Percentiles rank a stretch among this genome's conserved stretches.
These are phyloP conservation scores for Listrodromus nycthemerus DNA, from an alignment of 2,888 invertebrate species.

Conservation along the genomic window DNA sequence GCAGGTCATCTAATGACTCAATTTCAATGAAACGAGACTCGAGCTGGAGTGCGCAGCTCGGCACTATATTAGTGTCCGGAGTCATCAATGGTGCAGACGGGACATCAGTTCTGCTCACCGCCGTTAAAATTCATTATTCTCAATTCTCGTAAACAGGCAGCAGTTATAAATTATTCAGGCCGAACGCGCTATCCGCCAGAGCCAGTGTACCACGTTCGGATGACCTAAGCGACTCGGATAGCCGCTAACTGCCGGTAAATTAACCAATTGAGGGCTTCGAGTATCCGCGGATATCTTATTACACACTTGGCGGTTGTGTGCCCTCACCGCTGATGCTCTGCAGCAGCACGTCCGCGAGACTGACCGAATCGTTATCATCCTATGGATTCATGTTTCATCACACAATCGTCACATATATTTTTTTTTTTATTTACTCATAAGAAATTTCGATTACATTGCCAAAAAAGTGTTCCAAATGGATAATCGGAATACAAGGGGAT, in stretches of 20 bases:
- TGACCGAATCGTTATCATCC: conserved; percentile 31
- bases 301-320: conserved; percentile 80
- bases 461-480: neutral
- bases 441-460: conserved; percentile 1
- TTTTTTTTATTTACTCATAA: conserved; percentile 18
- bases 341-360: conserved; percentile 38
- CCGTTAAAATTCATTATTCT: conserved; percentile 84
- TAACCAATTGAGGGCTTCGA: conserved; percentile 85
- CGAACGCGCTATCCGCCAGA: conserved; percentile 76
- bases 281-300: conserved; percentile 85
- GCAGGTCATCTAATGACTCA: conserved; percentile 62
- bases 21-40: conserved; percentile 62
- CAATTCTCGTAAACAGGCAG: conserved; percentile 85
- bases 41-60: conserved; percentile 42
- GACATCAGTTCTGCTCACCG: conserved; percentile 65
- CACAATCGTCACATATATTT: conserved; percentile 26
- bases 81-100: conserved; percentile 76
- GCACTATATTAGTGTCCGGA: conserved; percentile 65
- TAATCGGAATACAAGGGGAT: neutral
- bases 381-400: conserved; percentile 15
- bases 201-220: conserved; percentile 76
- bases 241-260: conserved; percentile 84
- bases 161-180: conserved; percentile 85
- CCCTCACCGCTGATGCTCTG: conserved; percentile 43
- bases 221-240: conserved; percentile 84